phyloP scores from a whole-genome alignment of 2,113 vertebrate genomes.

The Chascanopsetta lugubris region DNA sequence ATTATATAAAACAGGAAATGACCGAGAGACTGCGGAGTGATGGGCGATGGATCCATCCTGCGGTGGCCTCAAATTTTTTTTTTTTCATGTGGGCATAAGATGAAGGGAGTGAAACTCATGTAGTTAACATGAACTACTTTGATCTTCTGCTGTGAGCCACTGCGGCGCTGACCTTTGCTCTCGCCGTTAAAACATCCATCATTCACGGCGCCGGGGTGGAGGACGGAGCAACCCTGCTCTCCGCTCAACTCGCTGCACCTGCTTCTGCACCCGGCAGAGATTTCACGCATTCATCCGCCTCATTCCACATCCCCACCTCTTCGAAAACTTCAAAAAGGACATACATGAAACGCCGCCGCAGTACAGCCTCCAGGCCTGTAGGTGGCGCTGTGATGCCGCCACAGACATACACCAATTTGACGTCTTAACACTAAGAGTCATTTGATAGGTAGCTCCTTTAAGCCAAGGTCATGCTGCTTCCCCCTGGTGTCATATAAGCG shows the following conservation, averaged over 20 bases:
- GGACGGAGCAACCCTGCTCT: constrained; percentile 50
- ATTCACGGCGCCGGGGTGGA: constrained; percentile 48
- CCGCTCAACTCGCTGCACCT: constrained; percentile 42
- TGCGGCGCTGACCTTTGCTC: constrained; percentile 53
- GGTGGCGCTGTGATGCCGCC: no score
- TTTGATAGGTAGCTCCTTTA: no score
- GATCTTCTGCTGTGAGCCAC: constrained; percentile 46
- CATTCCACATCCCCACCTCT: background rate
- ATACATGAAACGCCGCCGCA: no score
- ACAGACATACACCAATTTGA: no score
- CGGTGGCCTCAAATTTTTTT: constrained; percentile 24
- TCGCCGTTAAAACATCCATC: constrained; percentile 64
- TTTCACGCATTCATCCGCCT: background rate
- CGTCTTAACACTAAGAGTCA: no score
- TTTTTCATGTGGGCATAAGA: background rate
- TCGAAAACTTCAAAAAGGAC: no score
- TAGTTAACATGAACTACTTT: constrained; percentile 46
- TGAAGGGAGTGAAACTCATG: constrained; percentile 28
- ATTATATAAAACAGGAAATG: background rate
- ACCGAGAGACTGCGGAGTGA: background rate
- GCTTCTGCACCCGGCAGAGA: constrained; percentile 20
- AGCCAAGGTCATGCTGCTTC: no score
- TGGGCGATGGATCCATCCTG: background rate
- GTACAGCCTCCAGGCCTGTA: no score
- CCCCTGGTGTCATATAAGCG: no score